These are phyloP conservation scores for Chinchilla lanigera DNA, from an alignment of 2,113 vertebrate species.

Conservation along the genomic window DNA sequence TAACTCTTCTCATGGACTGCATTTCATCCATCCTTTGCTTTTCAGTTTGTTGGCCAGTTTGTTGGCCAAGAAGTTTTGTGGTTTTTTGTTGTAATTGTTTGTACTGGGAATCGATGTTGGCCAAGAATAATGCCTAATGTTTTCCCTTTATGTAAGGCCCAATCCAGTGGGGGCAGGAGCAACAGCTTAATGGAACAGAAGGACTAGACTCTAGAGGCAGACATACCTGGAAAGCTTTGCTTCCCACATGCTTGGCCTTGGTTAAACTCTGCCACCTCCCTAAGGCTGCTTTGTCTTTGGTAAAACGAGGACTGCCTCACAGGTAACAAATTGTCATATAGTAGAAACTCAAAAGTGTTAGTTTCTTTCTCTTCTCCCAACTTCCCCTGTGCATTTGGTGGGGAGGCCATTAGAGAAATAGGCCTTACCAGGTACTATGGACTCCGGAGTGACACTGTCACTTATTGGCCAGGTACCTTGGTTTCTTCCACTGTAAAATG, in stretches of 20 bases:
- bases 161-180: background rate
- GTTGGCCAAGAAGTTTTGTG: too few species aligned
- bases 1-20: background rate
- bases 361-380: background rate
- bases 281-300: background rate
- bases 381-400: background rate
- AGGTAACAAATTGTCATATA: background rate
- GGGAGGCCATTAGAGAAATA: background rate
- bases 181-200: background rate
- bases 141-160: background rate
- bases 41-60: conserved; percentile 23
- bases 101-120: background rate
- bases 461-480: background rate
- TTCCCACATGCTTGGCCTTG: background rate
- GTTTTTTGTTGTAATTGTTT: too few species aligned
- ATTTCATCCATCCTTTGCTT: conserved; percentile 15
- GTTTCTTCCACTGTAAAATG: conserved; percentile 50
- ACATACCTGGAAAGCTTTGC: background rate
- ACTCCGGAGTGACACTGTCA: background rate
- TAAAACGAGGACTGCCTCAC: conserved; percentile 21
- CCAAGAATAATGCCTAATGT: background rate
- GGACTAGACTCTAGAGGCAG: background rate
- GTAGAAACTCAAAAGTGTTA: background rate
- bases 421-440: background rate
- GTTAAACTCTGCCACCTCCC: background rate